phyloP scores from a whole-genome alignment of 2,113 vertebrate genomes.

The Salvelinus namaycush region DNA sequence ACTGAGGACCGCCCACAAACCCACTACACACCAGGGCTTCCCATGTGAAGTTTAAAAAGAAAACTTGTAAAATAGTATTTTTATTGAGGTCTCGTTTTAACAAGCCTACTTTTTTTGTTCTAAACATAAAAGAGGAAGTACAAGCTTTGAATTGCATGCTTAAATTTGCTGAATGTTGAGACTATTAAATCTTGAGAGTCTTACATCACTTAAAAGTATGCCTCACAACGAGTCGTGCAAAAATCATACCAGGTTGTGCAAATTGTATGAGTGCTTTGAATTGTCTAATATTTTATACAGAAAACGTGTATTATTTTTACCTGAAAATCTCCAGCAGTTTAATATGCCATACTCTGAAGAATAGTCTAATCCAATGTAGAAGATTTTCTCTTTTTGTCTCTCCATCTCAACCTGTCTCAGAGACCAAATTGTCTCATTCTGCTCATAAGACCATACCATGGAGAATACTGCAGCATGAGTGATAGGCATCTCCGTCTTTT shows the following conservation, averaged over 20 bases:
- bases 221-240: too few species aligned
- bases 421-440: neutral
- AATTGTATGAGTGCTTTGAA: too few species aligned
- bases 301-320: too few species aligned
- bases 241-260: too few species aligned
- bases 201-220: too few species aligned
- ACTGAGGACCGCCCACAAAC: constrained; percentile 32
- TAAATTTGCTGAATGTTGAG: constrained; percentile 13
- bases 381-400: too few species aligned
- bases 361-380: too few species aligned
- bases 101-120: constrained; percentile 27
- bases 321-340: too few species aligned
- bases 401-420: too few species aligned
- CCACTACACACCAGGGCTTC: constrained; percentile 43
- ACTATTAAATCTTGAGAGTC: too few species aligned
- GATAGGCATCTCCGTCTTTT: neutral
- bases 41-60: constrained; percentile 35
- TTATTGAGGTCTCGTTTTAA: constrained; percentile 38
- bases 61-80: constrained; percentile 34
- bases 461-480: neutral
- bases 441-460: neutral
- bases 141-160: constrained; percentile 6
- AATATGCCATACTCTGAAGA: too few species aligned
- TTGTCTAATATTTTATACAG: too few species aligned
- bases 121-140: constrained; percentile 22